Conservation (phyloP, 2,888 invertebrate species). For the Synanthedon myopaeformis region DNA sequence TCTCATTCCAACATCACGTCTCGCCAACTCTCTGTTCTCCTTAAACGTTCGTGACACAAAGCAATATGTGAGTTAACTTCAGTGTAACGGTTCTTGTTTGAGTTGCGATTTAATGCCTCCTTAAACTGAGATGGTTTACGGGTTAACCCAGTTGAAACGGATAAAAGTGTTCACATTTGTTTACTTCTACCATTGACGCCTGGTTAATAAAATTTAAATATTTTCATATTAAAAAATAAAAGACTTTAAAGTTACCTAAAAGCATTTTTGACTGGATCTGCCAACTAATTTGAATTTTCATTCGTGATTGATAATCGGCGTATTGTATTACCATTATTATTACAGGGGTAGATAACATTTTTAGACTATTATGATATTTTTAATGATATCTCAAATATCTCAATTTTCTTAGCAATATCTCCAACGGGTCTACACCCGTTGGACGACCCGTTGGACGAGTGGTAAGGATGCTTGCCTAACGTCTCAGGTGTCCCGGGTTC, state of each 20-base stretch:
- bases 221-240: constrained; percentile 16
- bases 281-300: too few species aligned
- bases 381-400: too few species aligned
- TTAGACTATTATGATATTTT: too few species aligned
- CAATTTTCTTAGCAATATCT: too few species aligned
- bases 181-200: constrained; percentile 55
- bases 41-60: constrained; percentile 68
- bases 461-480: too few species aligned
- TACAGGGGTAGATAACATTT: too few species aligned
- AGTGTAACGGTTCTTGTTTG: constrained; percentile 69
- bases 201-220: constrained; percentile 57
- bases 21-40: constrained; percentile 51
- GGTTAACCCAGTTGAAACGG: constrained; percentile 64
- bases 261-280: not conserved
- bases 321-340: too few species aligned
- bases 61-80: constrained; percentile 71
- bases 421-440: too few species aligned
- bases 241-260: constrained; percentile 29
- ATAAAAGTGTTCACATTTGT: constrained; percentile 59
- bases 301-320: not conserved
- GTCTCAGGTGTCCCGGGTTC: too few species aligned
- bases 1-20: constrained; percentile 48
- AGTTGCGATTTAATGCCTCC: constrained; percentile 71
- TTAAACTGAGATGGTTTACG: constrained; percentile 70
- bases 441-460: too few species aligned